A percentile compares a stretch with the other conserved stretches of the same genome.
Evolutionary conservation across 2,113 vertebrate species (phyloP).

Genomic region (Gadus macrocephalus): DNA sequence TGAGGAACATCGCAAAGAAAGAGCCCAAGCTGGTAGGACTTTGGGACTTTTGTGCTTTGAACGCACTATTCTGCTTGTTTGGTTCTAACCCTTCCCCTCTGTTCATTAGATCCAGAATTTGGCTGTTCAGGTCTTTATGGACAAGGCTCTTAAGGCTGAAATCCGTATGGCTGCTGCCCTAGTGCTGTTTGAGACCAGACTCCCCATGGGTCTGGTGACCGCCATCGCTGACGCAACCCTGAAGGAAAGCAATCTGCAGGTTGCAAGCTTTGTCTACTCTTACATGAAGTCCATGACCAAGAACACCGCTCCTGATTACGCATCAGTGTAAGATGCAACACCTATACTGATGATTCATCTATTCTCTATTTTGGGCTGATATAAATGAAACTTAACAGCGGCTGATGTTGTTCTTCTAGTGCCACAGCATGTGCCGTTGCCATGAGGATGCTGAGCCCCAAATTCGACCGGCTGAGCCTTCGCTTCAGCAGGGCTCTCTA

Average conservation of each 20-base stretch:
- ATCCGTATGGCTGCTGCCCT: conserved; percentile 76
- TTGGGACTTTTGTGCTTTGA: neutral
- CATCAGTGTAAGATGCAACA: conserved; percentile 71
- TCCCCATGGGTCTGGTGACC: conserved; percentile 67
- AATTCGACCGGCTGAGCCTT: conserved; percentile 68
- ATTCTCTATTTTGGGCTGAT: neutral
- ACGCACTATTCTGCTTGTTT: neutral
- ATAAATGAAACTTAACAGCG: neutral
- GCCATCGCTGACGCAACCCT: conserved; percentile 64
- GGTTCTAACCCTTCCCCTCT: conserved; percentile 12
- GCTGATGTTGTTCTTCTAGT: conserved; percentile 59
- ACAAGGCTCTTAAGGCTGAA: conserved; percentile 61
- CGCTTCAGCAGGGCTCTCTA: conserved; percentile 73
- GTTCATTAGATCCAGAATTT: conserved; percentile 74
- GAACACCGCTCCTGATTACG: conserved; percentile 67
- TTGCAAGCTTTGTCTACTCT: conserved; percentile 79
- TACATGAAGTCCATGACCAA: conserved; percentile 79
- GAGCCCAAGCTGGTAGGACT: conserved; percentile 72
- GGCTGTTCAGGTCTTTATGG: conserved; percentile 73
- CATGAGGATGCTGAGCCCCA: conserved; percentile 74
- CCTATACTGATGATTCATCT: neutral
- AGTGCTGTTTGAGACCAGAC: conserved; percentile 78
- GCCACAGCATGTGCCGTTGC: conserved; percentile 80
- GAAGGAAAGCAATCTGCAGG: conserved; percentile 75
- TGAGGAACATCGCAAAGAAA: conserved; percentile 78